Conservation (phyloP, 2,888 invertebrate genomes). For the Eulithis testata region DNA sequence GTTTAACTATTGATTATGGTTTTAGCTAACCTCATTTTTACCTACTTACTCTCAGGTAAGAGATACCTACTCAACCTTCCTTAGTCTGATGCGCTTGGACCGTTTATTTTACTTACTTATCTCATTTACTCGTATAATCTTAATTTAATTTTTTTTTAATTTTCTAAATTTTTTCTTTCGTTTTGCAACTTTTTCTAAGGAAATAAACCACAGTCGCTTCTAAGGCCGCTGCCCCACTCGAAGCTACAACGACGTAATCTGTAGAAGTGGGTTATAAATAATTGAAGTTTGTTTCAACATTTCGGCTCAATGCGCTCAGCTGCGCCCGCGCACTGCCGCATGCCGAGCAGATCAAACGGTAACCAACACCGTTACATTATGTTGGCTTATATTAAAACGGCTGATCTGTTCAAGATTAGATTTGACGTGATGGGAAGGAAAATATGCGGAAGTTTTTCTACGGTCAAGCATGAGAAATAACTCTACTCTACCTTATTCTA, state of each 20-base stretch:
- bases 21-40: no score
- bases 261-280: constrained; percentile 61
- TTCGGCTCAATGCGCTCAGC: constrained; percentile 47
- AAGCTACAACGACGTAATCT: constrained; percentile 54
- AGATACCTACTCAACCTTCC: no score
- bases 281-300: constrained; percentile 67
- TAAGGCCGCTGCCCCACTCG: constrained; percentile 9
- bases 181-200: no score
- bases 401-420: constrained; percentile 13
- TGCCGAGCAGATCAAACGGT: constrained; percentile 53
- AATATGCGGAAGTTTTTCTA: constrained; percentile 20
- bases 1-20: no score
- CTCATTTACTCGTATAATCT: no score
- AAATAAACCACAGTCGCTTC: not conserved
- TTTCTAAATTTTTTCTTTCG: no score
- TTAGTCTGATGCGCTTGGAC: no score
- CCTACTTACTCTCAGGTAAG: no score
- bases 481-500: no score
- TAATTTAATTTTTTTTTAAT: no score
- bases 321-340: constrained; percentile 29
- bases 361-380: constrained; percentile 55
- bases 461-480: constrained; percentile 4
- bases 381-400: constrained; percentile 18
- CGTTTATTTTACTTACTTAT: no score
- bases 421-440: constrained; percentile 10